A percentile compares a stretch with the other conserved stretches of the same genome.
Evolutionary conservation across 2,113 vertebrate species (phyloP).

Genomic region (Brienomyrus brachyistius): DNA sequence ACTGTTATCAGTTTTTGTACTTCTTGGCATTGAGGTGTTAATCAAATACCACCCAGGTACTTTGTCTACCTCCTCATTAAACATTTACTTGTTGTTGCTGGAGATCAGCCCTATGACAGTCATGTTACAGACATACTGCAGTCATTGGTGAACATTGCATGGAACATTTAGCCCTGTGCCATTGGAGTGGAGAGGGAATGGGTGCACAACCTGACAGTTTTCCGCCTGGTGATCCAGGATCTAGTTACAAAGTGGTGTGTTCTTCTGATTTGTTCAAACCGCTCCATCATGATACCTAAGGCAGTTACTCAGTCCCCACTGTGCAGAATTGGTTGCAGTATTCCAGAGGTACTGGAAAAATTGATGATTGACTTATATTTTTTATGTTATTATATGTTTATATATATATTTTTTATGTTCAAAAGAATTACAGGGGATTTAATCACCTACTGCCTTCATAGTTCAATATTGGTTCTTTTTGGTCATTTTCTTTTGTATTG

Average conservation of each 20-base stretch:
- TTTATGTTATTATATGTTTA: not conserved
- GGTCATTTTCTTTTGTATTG: not conserved
- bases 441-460: not conserved
- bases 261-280: not conserved
- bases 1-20: not conserved
- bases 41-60: too few relatives aligned
- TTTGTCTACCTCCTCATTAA: too few relatives aligned
- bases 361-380: not conserved
- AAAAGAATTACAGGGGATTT: not conserved
- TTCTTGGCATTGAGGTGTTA: too few relatives aligned
- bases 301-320: not conserved
- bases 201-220: not conserved
- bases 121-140: too few relatives aligned
- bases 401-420: not conserved
- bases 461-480: not conserved
- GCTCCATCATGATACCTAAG: not conserved
- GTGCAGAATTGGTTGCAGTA: not conserved
- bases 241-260: not conserved
- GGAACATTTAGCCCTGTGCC: not conserved
- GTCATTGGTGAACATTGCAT: not conserved
- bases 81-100: too few relatives aligned
- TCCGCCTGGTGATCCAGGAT: not conserved
- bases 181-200: not conserved
- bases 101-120: too few relatives aligned
- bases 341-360: not conserved